Percentiles rank a stretch among this genome's conserved stretches.
Conservation (phyloP, 2,113 vertebrate species). For the Myrmecophaga tridactyla region DNA sequence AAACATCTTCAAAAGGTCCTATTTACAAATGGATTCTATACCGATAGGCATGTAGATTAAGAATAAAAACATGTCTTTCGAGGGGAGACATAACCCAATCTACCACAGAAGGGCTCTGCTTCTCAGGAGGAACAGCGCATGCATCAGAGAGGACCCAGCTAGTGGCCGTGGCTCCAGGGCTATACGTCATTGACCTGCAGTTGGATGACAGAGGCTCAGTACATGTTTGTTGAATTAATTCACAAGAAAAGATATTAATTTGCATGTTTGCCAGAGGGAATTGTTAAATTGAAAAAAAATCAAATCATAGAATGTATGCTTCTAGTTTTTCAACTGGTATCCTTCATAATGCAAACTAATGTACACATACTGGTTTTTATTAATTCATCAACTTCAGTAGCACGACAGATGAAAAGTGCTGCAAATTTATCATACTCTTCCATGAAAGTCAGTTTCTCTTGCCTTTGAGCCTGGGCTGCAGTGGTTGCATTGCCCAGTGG, state of each 20-base stretch:
- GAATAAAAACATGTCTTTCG: too few species aligned
- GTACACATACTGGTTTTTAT: neutral
- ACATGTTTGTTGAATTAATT: neutral
- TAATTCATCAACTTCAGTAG: neutral
- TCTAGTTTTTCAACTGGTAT: neutral
- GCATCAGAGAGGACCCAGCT: neutral
- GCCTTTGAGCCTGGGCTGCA: neutral
- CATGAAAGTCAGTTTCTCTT: neutral
- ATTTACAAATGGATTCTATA: too few species aligned
- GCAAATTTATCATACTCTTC: neutral
- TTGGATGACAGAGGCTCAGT: neutral
- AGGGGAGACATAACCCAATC: too few species aligned
- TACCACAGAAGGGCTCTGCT: neutral
- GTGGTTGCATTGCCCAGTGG: neutral
- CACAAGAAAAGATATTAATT: neutral
- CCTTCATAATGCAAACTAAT: neutral
- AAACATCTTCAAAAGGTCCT: too few species aligned
- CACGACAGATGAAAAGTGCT: neutral
- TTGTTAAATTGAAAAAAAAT: neutral
- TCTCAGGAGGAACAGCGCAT: neutral
- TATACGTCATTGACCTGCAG: neutral
- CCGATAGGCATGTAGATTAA: too few species aligned
- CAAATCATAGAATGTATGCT: neutral
- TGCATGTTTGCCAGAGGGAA: neutral
- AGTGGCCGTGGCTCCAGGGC: neutral